phyloP scores from a whole-genome alignment of 1,140 invertebrate genomes.

The Pissodes strobi region DNA sequence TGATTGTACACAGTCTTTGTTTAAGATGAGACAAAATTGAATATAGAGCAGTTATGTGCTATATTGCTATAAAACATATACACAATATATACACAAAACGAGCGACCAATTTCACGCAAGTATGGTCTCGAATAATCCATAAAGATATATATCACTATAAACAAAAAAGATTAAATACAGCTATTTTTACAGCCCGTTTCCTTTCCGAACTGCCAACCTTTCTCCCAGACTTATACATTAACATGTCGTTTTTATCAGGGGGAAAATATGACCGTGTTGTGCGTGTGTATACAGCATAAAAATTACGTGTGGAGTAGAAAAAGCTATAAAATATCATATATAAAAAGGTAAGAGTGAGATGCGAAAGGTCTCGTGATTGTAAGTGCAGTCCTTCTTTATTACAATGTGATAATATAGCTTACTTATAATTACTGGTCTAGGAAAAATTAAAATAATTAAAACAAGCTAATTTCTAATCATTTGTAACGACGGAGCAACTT shows the following conservation, averaged over 20 bases:
- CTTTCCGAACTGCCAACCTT: constrained; percentile 9
- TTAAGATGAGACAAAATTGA: too few relatives aligned
- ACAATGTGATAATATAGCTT: background rate
- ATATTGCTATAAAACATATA: too few relatives aligned
- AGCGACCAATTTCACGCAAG: too few relatives aligned
- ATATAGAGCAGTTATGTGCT: too few relatives aligned
- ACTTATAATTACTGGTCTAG: background rate
- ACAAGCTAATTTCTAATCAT: too few relatives aligned
- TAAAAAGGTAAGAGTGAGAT: background rate
- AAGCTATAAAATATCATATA: background rate
- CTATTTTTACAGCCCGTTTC: background rate
- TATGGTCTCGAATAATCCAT: too few relatives aligned
- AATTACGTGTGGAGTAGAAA: constrained; percentile 20
- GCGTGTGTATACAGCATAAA: constrained; percentile 32
- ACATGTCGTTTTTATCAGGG: constrained; percentile 31
- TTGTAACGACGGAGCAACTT: too few relatives aligned
- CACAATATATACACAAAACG: too few relatives aligned
- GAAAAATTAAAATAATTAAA: too few relatives aligned
- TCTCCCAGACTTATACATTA: constrained; percentile 21
- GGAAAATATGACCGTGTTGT: constrained; percentile 31
- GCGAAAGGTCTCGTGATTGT: background rate
- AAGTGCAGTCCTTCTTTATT: background rate
- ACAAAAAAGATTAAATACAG: constrained; percentile 12
- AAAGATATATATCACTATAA: constrained; percentile 6
- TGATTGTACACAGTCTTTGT: too few relatives aligned